Evolutionary conservation across 2,888 invertebrate species (phyloP).

Genomic region (Bombyx huttoni): DNA sequence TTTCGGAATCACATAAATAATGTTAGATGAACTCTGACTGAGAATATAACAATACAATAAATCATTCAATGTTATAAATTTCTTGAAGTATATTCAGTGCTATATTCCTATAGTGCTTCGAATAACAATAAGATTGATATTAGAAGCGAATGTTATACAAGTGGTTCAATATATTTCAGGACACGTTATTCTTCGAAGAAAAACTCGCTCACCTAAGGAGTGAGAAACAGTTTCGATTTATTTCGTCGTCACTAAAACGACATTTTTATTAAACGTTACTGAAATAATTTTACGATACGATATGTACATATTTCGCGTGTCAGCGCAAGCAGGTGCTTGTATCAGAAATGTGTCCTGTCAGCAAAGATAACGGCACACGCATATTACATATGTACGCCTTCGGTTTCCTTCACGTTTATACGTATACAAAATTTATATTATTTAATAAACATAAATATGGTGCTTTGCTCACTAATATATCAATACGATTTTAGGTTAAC

Average conservation of each 20-base stretch:
- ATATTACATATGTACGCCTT: slow-evolving; percentile 27
- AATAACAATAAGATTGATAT: not conserved
- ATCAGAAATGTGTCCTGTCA: slow-evolving; percentile 49
- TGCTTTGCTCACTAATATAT: not conserved
- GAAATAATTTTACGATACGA: slow-evolving; percentile 27
- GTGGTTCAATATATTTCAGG: not conserved
- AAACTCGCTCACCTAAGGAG: slow-evolving; percentile 1
- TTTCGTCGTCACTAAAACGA: slow-evolving; percentile 19
- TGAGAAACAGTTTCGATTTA: slow-evolving; percentile 5
- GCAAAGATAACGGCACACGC: slow-evolving; percentile 45
- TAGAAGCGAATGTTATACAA: not conserved
- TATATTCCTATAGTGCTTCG: not conserved
- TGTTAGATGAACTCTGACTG: too few relatives aligned
- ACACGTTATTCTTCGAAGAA: slow-evolving; percentile 1
- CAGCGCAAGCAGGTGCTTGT: slow-evolving; percentile 47
- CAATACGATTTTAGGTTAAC: too few relatives aligned
- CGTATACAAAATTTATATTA: not conserved
- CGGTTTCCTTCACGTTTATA: slow-evolving; percentile 16
- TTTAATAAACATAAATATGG: not conserved
- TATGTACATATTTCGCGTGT: slow-evolving; percentile 36
- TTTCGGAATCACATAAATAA: too few relatives aligned
- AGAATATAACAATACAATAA: too few relatives aligned
- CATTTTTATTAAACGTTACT: slow-evolving; percentile 33
- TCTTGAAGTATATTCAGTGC: not conserved
- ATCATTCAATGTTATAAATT: not conserved